A percentile compares a stretch with the other conserved stretches of the same genome.
Evolutionary conservation across 2,113 vertebrate genomes (phyloP).

Genomic region (Alethe diademata): DNA sequence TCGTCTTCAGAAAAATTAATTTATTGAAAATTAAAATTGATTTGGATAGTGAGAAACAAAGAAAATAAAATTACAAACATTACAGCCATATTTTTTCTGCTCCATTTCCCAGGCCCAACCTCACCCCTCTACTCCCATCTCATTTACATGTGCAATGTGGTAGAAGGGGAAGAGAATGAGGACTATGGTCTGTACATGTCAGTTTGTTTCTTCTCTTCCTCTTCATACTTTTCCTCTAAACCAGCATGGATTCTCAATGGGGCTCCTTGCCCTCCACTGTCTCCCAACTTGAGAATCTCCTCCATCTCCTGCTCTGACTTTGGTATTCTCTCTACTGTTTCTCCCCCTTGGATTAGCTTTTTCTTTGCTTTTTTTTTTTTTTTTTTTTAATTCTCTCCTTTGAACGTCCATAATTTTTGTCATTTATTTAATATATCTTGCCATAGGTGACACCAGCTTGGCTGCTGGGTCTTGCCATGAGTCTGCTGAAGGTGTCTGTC

Average conservation of each 20-base stretch:
- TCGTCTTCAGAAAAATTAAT: not conserved
- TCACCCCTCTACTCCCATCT: not conserved
- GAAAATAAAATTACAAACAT: not conserved
- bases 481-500: not conserved
- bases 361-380: too few relatives aligned
- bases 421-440: not conserved
- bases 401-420: not conserved
- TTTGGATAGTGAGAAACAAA: not conserved
- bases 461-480: not conserved
- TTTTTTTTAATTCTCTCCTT: not conserved
- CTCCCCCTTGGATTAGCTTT: not conserved
- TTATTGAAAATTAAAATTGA: not conserved
- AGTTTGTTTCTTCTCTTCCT: not conserved
- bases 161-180: not conserved
- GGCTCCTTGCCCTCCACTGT: not conserved
- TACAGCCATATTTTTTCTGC: not conserved
- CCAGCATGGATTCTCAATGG: not conserved
- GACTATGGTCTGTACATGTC: rapidly evolving
- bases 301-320: not conserved
- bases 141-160: rapidly evolving
- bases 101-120: not conserved
- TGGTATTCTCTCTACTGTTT: not conserved
- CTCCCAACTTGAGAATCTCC: not conserved
- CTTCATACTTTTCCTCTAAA: not conserved
- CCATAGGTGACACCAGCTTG: not conserved